Base-by-base conservation (phyloP, 1,140 invertebrate genomes). In the Harlomillsia oculata region DNA sequence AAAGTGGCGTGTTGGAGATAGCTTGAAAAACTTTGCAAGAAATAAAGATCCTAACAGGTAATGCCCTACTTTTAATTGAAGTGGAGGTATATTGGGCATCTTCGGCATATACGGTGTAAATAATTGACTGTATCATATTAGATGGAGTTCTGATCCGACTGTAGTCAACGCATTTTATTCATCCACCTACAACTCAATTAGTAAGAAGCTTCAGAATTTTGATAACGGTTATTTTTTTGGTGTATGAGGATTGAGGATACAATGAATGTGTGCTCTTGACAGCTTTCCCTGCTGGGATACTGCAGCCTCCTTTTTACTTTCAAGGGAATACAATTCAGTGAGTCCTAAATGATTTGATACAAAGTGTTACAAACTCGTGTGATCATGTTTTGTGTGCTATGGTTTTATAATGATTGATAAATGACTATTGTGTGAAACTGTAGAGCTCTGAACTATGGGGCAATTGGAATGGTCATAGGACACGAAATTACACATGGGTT, bases 251-350 rank as follows among this genome's bases (percentile, higher is more conserved):
- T n/a, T n/a, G n/a, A n/a, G n/a, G n/a, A n/a, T n/a, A n/a, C n/a
- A n/a, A n/a, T n/a, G n/a, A n/a, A n/a, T n/a, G n/a, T n/a, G n/a
- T n/a, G n/a, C n/a, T n/a, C n/a, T n/a, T n/a, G n/a, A n/a, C n/a
- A 84, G 82, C 82, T 8, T 82, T 85, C 68, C 83, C 83, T 5
- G 81, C 82, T 21, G 83, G 82, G 48, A 82, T 84, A 56, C 69
- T 85, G 13, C 81, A 84, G 66, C 79, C 80, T 29, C 82, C 82
- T 6, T 84, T 85, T 67, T 83, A 82, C 56, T 79, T 80, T 54
- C 82, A 80, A 65, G 80, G 79, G 65, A 70, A 58, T 28, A 37
- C 36, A 2, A 52, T 52, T 14, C 26, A 32, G 56, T 58, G 46
- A 37, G 48, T 23, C 2, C 9, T 25, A 26, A 6, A 4, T n/a